Evolutionary conservation across 64 coral and sea anemone genomes (phyloP), one percentile per base, ranked within the genome.

Genomic region (Platygyra sinensis): DNA sequence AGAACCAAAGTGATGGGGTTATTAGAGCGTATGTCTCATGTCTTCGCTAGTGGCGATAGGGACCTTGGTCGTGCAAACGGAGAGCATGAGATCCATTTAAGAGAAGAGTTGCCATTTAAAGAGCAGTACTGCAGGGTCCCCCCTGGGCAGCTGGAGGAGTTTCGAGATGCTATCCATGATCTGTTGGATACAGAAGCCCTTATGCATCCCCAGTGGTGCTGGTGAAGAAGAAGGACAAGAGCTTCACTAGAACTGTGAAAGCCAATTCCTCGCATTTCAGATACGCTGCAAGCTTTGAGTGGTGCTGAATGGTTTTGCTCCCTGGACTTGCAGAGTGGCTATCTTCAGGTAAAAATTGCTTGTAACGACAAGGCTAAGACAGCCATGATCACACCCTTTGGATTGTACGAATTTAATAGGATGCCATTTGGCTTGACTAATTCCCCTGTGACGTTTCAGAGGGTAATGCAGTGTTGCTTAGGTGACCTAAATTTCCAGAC

Each of bases 81-180:
- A 51, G 55, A 83, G 80, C 92, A 93, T 30, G 77, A 93, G 86
- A 89, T 89, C 67, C 55, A 82, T 19, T 57, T 89, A 59, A 78
- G 30, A 30, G 64, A 93, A 75, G 54, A 89, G 25, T 65, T 31
- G 29, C 86, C 91, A 61, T 88, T 93, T 75, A 93, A 93, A 67
- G 76, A 93, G 31, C 77, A 64, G 5, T 32, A 29, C 62, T 5
- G 76, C 62, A 67, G 77, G 30, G 86, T 93, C 32, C 77, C 91
- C 13, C 77, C 91, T 75, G 52, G 86, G 52, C 77, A 93, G 39
- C 67, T 93, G 52, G 86, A 93, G 18, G 76, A 93, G 67, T 93
- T 83, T n/a, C n/a, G n/a, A n/a, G n/a, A n/a, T n/a, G n/a, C n/a
- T n/a, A n/a, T n/a, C n/a, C n/a, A n/a, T n/a, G 91, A 93, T 67